Conservation (phyloP, 53 echinoderm and acorn worm species). For the Mesocentrotus franciscanus region DNA sequence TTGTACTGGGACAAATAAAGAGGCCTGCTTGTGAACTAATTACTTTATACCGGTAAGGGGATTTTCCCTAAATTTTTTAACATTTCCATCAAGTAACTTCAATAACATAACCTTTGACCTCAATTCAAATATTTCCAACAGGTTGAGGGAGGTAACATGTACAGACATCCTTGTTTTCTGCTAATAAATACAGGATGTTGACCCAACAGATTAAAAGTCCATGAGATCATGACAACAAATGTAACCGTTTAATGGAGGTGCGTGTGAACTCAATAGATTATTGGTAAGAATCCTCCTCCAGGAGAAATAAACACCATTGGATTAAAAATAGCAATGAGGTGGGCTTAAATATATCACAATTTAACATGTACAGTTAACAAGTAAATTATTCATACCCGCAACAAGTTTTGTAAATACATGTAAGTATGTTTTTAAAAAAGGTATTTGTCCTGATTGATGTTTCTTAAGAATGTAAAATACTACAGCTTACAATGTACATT, state of each 20-base stretch:
- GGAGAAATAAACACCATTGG: neutral
- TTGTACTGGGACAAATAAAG: neutral
- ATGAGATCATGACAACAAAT: neutral
- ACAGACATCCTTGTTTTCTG: conserved; percentile 10
- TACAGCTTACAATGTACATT: too few relatives aligned
- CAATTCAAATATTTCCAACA: neutral
- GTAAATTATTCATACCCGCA: too few relatives aligned
- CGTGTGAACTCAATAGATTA: neutral
- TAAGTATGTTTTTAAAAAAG: too few relatives aligned
- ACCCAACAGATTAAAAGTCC: neutral
- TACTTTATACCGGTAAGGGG: neutral
- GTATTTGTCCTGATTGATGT: too few relatives aligned
- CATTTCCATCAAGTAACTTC: neutral
- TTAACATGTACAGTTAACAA: neutral
- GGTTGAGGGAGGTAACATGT: neutral
- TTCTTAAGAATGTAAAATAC: too few relatives aligned
- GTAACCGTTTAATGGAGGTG: neutral
- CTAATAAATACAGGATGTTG: conserved; percentile 15
- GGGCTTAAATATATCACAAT: neutral
- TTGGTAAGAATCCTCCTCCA: neutral
- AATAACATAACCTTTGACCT: neutral
- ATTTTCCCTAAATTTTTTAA: neutral
- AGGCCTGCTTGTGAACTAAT: neutral
- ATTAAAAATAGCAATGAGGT: neutral
- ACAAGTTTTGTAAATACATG: too few relatives aligned